Conservation (phyloP, 2,888 invertebrate genomes). For the Agonopterix subpropinquella region DNA sequence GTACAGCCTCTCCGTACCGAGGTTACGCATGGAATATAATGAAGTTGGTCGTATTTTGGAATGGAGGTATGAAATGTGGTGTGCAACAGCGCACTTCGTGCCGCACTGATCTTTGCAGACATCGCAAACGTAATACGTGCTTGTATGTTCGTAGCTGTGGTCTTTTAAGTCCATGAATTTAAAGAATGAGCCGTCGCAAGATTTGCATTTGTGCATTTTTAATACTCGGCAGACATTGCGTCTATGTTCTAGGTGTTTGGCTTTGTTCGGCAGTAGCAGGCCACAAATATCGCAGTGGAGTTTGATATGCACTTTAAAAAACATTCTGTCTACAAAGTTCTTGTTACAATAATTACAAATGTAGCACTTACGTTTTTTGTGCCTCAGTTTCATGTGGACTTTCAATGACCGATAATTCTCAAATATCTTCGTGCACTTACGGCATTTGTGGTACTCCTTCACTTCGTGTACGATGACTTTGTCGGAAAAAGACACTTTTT, state of each 20-base stretch:
- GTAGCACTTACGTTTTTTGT: slow-evolving; percentile 60
- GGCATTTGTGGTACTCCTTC: slow-evolving; percentile 52
- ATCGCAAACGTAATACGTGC: slow-evolving; percentile 41
- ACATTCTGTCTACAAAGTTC: slow-evolving; percentile 50
- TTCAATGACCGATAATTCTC: slow-evolving; percentile 41
- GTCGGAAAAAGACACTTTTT: slow-evolving; percentile 58
- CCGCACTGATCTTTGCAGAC: slow-evolving; percentile 54
- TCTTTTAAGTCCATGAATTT: slow-evolving; percentile 56
- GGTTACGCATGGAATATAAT: slow-evolving; percentile 33
- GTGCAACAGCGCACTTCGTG: slow-evolving; percentile 43
- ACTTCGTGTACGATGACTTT: slow-evolving; percentile 55
- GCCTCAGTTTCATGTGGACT: slow-evolving; percentile 40
- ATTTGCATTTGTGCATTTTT: slow-evolving; percentile 45
- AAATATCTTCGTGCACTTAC: slow-evolving; percentile 56
- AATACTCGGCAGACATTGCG: slow-evolving; percentile 34
- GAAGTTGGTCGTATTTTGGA: slow-evolving; percentile 31
- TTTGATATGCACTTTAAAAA: slow-evolving; percentile 61
- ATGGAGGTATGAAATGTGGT: slow-evolving; percentile 51
- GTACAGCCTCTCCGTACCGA: slow-evolving; percentile 39
- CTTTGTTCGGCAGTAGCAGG: slow-evolving; percentile 30
- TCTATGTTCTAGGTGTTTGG: slow-evolving; percentile 37
- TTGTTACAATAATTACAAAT: slow-evolving; percentile 60
- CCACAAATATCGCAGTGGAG: slow-evolving; percentile 57
- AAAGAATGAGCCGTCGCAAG: slow-evolving; percentile 38
- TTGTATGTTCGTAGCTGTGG: slow-evolving; percentile 48